Conservation (phyloP, 2,113 vertebrate species). For the Oenanthe oenanthe region DNA sequence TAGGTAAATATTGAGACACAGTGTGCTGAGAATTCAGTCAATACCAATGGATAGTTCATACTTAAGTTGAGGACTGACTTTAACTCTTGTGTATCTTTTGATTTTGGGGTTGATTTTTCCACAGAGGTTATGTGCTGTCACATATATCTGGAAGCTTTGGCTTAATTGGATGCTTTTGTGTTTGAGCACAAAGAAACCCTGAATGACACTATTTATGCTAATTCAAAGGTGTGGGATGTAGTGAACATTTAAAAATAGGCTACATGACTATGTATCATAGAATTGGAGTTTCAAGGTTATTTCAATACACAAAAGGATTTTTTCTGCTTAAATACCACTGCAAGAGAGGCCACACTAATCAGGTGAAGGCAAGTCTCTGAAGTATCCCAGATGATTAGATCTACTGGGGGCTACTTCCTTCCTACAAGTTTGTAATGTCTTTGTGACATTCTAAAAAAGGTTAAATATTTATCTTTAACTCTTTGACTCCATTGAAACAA, state of each 20-base stretch:
- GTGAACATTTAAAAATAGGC: slow-evolving; percentile 36
- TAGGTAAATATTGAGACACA: slow-evolving; percentile 4
- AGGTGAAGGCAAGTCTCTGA: not conserved
- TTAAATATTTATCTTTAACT: not conserved
- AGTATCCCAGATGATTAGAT: not conserved
- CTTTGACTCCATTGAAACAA: not conserved
- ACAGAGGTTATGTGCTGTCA: not conserved
- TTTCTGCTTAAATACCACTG: not conserved
- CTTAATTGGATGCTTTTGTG: slow-evolving; percentile 11
- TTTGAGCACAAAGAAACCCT: not conserved
- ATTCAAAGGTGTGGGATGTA: slow-evolving; percentile 23
- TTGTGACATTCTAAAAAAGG: not conserved
- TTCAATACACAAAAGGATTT: not conserved
- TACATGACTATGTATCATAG: not conserved
- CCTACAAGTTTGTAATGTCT: not conserved
- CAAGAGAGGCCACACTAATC: not conserved
- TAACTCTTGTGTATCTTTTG: not conserved
- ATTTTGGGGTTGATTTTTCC: not conserved
- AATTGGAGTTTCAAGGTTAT: slow-evolving; percentile 32
- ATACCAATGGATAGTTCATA: not conserved
- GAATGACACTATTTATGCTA: slow-evolving; percentile 15
- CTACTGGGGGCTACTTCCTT: not conserved
- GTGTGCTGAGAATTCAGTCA: not conserved
- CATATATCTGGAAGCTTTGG: not conserved
- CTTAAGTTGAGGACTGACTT: not conserved